These are phyloP conservation scores for Trissonchulus sp. DNA, from an alignment of 2,888 invertebrate genomes.

Conservation along the genomic window DNA sequence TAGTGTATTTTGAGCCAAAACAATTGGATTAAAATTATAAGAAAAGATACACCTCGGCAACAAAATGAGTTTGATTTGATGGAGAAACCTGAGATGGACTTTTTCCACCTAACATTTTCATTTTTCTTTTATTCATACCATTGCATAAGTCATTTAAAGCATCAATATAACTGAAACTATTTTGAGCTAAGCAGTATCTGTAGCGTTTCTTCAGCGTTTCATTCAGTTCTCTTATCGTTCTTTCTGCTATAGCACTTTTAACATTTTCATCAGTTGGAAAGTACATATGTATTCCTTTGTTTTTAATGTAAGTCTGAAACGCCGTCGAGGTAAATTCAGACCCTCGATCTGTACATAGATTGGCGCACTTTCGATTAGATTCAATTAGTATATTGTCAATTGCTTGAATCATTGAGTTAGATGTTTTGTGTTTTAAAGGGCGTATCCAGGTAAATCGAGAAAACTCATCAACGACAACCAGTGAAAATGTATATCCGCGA, in stretches of 20 bases:
- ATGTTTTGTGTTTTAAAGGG: background rate
- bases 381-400: background rate
- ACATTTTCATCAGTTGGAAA: background rate
- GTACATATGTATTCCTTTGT: background rate
- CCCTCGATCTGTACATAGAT: background rate
- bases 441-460: background rate
- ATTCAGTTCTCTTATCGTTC: background rate
- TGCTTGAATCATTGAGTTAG: background rate
- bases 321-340: background rate
- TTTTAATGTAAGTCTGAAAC: background rate
- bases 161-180: constrained; percentile 5
- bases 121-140: constrained; percentile 5
- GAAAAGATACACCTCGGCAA: background rate
- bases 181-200: background rate
- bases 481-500: background rate
- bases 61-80: background rate
- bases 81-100: background rate
- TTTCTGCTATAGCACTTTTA: background rate
- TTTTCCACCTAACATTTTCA: background rate
- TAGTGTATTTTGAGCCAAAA: background rate
- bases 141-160: background rate
- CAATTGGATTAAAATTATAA: background rate
- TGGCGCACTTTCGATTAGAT: background rate
- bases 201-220: no score
- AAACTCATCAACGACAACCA: constrained; percentile 17